Base-by-base conservation (phyloP, 2,888 invertebrate genomes). In the Drosophila mimetica region DNA sequence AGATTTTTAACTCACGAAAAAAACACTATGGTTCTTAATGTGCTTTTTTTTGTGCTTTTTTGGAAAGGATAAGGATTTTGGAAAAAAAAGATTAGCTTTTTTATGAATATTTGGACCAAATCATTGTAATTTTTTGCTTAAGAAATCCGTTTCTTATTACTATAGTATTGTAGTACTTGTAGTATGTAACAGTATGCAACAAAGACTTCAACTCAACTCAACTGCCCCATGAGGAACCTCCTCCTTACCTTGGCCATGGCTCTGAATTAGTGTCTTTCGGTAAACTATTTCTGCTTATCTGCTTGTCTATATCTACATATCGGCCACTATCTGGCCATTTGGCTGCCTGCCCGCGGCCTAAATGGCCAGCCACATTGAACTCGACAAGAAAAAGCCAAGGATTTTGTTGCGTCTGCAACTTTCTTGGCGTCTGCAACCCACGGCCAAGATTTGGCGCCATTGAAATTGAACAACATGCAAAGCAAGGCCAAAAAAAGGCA, bases 361-460 rank as follows among this genome's bases (percentile, higher is more conserved):
- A 84, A 81, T 84, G 80, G 65, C 58, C 70, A 55, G 25, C 52
- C 39, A 44, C 58, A 57, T 61, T 64, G 44, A 58, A 57, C 55
- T 59, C 64, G 59, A 66, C 52, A 63, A 58, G 58, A 75, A 72
- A 75, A 72, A 75, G 74, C 76, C 75, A 79, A 77, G 76, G 66
- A 41, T 47, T 73, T 78, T 55, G 74, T 70, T 76, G 71, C 83
- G 70, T 69, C 70, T 71, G 76, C 60, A 64, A 52, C 54, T 41
- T 64, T 55, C 54, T 44, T 53, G 57, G 63, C 59, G 66, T 67
- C 71, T 67, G 73, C 74, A 76, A 64, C 83, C 78, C 79, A 86
- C 79, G 75, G 78, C 77, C 74, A 79, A 76, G 75, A 80, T 84
- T 84, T 86, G 82, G 82, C 82, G 82, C 82, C 82, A 82, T 84